These are phyloP conservation scores for Danio choprae DNA, from an alignment of 2,797 vertebrate genomes.

Conservation along the genomic window DNA sequence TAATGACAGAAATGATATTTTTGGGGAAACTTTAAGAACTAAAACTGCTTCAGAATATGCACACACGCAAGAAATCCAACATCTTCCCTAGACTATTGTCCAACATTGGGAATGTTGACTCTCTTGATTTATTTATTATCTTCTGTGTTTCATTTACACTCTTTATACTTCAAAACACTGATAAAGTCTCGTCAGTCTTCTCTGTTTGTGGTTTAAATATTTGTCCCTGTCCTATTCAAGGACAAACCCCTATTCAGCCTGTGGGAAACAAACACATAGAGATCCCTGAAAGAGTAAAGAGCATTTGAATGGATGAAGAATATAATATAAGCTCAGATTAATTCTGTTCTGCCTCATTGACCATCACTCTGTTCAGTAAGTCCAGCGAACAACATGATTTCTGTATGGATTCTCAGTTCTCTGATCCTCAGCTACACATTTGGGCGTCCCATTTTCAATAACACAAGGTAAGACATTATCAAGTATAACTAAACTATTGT, in stretches of 20 bases:
- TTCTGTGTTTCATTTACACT: neutral
- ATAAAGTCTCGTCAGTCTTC: conserved; percentile 14
- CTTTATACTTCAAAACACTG: conserved; percentile 11
- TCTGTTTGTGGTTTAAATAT: neutral
- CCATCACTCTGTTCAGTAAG: neutral
- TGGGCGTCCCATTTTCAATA: conserved; percentile 4
- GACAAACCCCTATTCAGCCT: neutral
- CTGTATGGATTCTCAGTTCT: conserved; percentile 30
- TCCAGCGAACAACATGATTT: conserved; percentile 16
- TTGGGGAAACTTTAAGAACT: neutral
- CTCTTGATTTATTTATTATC: neutral
- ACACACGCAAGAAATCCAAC: neutral
- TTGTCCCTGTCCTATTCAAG: conserved; percentile 31
- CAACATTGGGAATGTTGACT: neutral
- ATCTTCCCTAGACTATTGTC: neutral
- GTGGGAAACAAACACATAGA: conserved; percentile 18
- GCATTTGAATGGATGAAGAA: neutral
- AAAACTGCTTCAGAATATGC: neutral
- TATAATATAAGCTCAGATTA: neutral
- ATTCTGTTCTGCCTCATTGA: neutral
- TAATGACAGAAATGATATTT: neutral
- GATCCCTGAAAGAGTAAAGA: neutral
- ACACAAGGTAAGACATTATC: neutral
- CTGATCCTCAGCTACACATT: conserved; percentile 25
- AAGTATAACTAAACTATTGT: neutral